Conservation (phyloP, 2,888 invertebrate genomes). For the Hedychridium roseum region DNA sequence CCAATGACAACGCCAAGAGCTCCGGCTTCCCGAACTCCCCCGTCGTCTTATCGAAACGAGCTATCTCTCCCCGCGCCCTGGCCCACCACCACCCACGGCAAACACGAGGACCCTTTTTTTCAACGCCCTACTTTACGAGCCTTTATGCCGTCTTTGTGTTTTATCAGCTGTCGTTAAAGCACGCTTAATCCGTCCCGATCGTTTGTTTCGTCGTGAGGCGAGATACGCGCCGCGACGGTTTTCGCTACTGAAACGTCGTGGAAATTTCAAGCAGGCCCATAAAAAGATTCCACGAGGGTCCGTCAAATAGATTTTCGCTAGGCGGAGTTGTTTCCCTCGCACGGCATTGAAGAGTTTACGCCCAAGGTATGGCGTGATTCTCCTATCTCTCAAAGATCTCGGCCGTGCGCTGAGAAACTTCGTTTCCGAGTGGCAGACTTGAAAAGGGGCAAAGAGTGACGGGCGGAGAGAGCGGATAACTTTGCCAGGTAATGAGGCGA, state of each 20-base stretch:
- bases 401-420: conserved; percentile 21
- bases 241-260: no score
- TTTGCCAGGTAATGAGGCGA: conserved; percentile 52
- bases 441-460: conserved; percentile 39
- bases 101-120: conserved; percentile 20
- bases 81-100: no score
- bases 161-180: background rate
- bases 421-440: conserved; percentile 27
- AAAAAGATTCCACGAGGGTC: no score
- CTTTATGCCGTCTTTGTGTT: background rate
- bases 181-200: no score
- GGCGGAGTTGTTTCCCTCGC: no score
- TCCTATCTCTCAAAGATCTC: no score
- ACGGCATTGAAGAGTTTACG: no score
- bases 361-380: no score
- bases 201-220: background rate
- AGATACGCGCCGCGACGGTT: no score
- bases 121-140: conserved; percentile 1
- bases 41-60: conserved; percentile 26
- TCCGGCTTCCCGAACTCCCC: conserved; percentile 24
- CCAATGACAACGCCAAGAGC: conserved; percentile 20
- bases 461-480: conserved; percentile 40
- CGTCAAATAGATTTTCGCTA: no score
- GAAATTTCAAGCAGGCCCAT: no score
- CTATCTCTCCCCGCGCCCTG: conserved; percentile 19